phyloP scores from a whole-genome alignment of 2,888 invertebrate species.

The Nephrocerus scutellatus region DNA sequence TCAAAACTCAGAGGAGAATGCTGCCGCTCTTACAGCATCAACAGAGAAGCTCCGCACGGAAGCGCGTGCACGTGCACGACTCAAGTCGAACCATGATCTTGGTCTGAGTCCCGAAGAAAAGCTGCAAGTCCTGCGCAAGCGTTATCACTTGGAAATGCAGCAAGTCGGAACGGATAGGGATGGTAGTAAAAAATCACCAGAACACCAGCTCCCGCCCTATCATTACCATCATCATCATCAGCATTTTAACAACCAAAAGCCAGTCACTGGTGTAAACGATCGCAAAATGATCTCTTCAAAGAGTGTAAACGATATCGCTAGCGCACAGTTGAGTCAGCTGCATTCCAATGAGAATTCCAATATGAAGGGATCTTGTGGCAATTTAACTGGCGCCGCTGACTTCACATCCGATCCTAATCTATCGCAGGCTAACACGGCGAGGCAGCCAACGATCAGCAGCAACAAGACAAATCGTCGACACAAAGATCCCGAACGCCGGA shows the following conservation, averaged over 20 bases:
- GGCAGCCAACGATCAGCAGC: constrained; percentile 19
- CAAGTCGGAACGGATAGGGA: constrained; percentile 18
- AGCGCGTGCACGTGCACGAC: constrained; percentile 57
- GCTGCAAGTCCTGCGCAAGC: constrained; percentile 51
- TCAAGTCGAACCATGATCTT: constrained; percentile 67
- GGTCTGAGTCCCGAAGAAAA: constrained; percentile 66
- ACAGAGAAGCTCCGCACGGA: constrained; percentile 58
- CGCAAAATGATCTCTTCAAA: constrained; percentile 46
- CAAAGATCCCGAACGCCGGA: constrained; percentile 65
- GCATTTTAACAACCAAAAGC: constrained; percentile 24
- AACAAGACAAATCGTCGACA: constrained; percentile 31
- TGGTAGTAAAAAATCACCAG: constrained; percentile 20
- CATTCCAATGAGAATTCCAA: constrained; percentile 27
- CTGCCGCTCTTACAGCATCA: constrained; percentile 28
- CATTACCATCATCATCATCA: constrained; percentile 5
- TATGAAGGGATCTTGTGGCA: constrained; percentile 22
- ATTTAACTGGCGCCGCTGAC: constrained; percentile 32
- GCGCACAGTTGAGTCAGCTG: constrained; percentile 25
- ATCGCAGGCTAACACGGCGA: constrained; percentile 34
- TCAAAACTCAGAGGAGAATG: constrained; percentile 21
- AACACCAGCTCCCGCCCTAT: not conserved
- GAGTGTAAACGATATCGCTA: constrained; percentile 45
- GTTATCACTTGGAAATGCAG: constrained; percentile 37
- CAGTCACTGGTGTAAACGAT: constrained; percentile 34
- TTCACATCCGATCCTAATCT: constrained; percentile 57